A percentile compares a stretch with the other conserved stretches of the same genome.
Evolutionary conservation across 92 coral and sea anemone genomes (phyloP).

Genomic region (Porites divaricata): DNA sequence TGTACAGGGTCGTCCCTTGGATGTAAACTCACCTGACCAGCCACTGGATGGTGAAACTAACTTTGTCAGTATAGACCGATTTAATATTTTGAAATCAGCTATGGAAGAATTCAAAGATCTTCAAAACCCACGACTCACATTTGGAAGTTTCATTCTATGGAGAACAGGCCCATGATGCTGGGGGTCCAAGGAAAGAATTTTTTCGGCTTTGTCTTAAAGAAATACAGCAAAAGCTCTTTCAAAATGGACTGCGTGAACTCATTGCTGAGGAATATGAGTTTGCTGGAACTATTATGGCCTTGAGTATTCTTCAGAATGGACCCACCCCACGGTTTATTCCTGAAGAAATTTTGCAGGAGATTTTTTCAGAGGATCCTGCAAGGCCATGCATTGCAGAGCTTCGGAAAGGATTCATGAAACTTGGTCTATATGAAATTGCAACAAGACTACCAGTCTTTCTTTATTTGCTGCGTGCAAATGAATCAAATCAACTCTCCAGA

Average conservation of each 20-base stretch:
- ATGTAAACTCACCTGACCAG: constrained; percentile 23
- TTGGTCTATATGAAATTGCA: constrained; percentile 43
- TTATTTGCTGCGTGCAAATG: constrained; percentile 54
- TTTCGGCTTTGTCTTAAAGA: constrained; percentile 53
- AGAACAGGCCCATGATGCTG: constrained; percentile 62
- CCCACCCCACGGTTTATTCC: constrained; percentile 61
- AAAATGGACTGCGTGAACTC: constrained; percentile 53
- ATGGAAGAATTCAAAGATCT: constrained; percentile 44
- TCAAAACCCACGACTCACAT: constrained; percentile 44
- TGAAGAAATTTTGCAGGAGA: constrained; percentile 59
- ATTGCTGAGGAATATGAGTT: constrained; percentile 53
- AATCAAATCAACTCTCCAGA: constrained; percentile 22
- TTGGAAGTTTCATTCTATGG: constrained; percentile 70
- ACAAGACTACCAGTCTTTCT: constrained; percentile 30
- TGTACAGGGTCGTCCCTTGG: constrained; percentile 30
- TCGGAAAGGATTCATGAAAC: constrained; percentile 46
- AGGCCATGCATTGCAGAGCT: constrained; percentile 40
- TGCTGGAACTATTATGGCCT: constrained; percentile 57
- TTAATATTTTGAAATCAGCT: constrained; percentile 39
- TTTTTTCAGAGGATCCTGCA: constrained; percentile 20
- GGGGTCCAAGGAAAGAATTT: constrained; percentile 75
- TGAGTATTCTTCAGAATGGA: constrained; percentile 78
- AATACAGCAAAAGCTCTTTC: constrained; percentile 48
- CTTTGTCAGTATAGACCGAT: constrained; percentile 51
- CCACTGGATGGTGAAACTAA: constrained; percentile 60